Evolutionary conservation across 2,888 invertebrate genomes (phyloP).

Genomic region (Iphiclides podalirius): DNA sequence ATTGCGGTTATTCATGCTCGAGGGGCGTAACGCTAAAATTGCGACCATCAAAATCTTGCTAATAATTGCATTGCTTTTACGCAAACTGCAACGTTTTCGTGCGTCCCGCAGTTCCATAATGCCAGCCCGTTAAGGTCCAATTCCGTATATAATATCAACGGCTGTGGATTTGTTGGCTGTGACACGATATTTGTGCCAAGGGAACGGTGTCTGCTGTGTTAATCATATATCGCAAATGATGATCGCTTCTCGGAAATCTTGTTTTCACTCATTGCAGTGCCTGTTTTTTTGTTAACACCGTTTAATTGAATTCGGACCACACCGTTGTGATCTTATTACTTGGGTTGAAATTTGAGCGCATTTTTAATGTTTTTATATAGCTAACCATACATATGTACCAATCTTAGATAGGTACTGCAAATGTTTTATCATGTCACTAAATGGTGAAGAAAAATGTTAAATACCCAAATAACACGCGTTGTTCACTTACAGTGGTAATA

Average conservation of each 20-base stretch:
- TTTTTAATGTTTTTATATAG: no score
- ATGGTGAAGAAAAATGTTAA: no score
- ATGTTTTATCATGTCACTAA: no score
- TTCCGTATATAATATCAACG: neutral
- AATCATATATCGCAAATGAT: slow-evolving; percentile 45
- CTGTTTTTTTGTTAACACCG: slow-evolving; percentile 26
- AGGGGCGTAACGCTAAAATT: slow-evolving; percentile 54
- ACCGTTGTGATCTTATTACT: slow-evolving; percentile 1
- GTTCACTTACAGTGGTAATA: no score
- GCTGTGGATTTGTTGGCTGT: slow-evolving; percentile 9
- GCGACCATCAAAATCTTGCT: slow-evolving; percentile 55
- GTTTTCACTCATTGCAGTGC: slow-evolving; percentile 35
- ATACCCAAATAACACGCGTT: no score
- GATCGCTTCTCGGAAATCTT: slow-evolving; percentile 44
- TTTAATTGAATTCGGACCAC: slow-evolving; percentile 17
- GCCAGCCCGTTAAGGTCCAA: slow-evolving; percentile 20
- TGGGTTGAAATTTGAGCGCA: neutral
- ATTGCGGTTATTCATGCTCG: slow-evolving; percentile 54
- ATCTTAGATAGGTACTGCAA: no score
- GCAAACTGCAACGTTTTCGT: slow-evolving; percentile 18
- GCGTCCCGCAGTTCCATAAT: slow-evolving; percentile 24
- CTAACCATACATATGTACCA: no score
- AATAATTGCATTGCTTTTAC: slow-evolving; percentile 52
- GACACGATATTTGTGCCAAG: slow-evolving; percentile 42
- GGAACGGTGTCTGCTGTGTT: slow-evolving; percentile 41